These are phyloP conservation scores for Olivierus martensii DNA, from an alignment of 1,140 invertebrate genomes.

Conservation along the genomic window DNA sequence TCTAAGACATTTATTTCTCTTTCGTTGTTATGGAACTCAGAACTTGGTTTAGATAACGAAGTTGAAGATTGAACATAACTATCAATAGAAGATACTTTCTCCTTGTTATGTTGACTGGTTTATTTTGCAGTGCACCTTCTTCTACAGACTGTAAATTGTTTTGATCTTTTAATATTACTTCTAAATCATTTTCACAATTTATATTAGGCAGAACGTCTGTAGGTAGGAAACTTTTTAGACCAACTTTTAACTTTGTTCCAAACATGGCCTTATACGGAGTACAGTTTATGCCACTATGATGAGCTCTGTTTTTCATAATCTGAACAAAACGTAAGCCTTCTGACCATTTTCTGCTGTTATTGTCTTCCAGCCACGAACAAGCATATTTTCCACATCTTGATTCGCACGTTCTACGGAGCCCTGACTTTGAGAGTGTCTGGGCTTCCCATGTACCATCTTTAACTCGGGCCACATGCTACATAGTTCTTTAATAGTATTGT, in stretches of 20 bases:
- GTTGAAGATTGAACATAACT: no score
- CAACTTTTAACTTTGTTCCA: constrained; percentile 1
- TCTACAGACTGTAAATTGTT: no score
- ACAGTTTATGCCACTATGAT: constrained; percentile 1
- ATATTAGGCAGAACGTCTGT: constrained; percentile 1
- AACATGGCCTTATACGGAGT: not conserved
- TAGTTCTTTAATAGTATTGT: not conserved
- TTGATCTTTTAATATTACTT: no score
- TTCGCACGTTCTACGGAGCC: constrained; percentile 14
- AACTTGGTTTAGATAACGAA: no score
- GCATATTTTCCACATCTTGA: constrained; percentile 8
- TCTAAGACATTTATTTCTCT: no score
- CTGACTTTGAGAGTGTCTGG: constrained; percentile 12
- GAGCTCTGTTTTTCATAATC: constrained; percentile 6
- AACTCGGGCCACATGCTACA: constrained; percentile 1
- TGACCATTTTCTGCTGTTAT: constrained; percentile 1
- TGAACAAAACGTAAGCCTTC: not conserved
- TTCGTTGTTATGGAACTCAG: no score
- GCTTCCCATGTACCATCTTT: constrained; percentile 15
- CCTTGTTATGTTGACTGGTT: no score
- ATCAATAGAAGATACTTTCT: no score
- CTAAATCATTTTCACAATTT: not conserved
- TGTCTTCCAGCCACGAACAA: constrained; percentile 3
- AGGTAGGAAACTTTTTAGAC: constrained; percentile 2
- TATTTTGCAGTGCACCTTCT: no score